Percentiles rank a stretch among this genome's conserved stretches.
Evolutionary conservation across 2,888 invertebrate species (phyloP).

Genomic region (Xanthostigma xanthostigma): DNA sequence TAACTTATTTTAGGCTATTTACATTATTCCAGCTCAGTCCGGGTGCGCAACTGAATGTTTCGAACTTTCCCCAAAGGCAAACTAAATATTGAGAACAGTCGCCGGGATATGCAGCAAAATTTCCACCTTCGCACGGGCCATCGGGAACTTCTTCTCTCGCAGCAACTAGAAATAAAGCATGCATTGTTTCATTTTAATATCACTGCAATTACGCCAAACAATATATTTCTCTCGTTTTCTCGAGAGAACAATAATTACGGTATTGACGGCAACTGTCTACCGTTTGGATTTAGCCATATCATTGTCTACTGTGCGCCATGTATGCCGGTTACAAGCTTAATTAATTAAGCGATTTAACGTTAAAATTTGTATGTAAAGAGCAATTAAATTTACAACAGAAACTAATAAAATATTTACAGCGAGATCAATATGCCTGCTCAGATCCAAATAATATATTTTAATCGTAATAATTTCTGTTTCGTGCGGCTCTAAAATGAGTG

Average conservation of each 20-base stretch:
- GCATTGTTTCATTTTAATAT: neutral
- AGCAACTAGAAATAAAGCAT: neutral
- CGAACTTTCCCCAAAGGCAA: constrained; percentile 65
- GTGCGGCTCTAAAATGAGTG: no score
- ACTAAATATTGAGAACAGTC: constrained; percentile 62
- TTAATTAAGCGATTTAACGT: no score
- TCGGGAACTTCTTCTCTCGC: constrained; percentile 23
- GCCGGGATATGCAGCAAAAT: constrained; percentile 45
- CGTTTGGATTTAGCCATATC: no score
- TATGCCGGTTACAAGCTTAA: no score
- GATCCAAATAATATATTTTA: no score
- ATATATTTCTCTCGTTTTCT: neutral
- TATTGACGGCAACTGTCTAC: neutral
- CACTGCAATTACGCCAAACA: no score
- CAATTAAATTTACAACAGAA: no score
- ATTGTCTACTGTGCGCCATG: no score
- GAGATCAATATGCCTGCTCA: no score
- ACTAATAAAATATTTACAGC: no score
- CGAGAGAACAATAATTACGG: constrained; percentile 4
- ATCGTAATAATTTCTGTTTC: no score
- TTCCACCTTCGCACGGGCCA: constrained; percentile 44
- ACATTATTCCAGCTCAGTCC: constrained; percentile 63
- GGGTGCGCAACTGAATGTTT: constrained; percentile 52
- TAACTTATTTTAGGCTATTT: constrained; percentile 15
- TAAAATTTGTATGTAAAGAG: no score